phyloP scores from a whole-genome alignment of 2,113 vertebrate species.

The Xiphorhynchus elegans region DNA sequence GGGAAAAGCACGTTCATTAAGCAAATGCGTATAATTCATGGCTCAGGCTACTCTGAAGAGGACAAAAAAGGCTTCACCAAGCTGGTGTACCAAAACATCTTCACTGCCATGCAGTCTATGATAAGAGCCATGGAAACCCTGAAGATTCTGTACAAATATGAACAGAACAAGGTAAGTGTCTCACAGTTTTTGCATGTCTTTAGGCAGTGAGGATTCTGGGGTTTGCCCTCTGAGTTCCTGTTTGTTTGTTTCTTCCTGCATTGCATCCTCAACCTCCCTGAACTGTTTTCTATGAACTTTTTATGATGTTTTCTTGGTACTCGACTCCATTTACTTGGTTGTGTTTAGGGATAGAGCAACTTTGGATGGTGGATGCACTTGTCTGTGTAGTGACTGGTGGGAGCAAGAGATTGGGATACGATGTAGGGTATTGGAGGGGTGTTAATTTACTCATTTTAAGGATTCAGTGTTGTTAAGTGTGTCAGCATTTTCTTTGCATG shows the following conservation, averaged over 20 bases:
- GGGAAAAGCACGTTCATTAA: constrained; percentile 87
- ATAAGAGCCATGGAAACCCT: constrained; percentile 85
- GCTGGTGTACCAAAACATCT: constrained; percentile 87
- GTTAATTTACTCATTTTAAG: not conserved
- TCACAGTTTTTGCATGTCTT: not conserved
- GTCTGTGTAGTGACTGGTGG: not conserved
- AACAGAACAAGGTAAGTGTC: constrained; percentile 81
- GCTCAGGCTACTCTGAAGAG: constrained; percentile 84
- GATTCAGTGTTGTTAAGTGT: not conserved
- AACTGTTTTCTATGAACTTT: not conserved
- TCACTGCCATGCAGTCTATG: constrained; percentile 88
- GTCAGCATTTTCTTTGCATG: not conserved
- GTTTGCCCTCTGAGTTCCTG: not conserved
- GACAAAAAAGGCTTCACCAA: constrained; percentile 86
- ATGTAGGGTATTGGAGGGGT: not conserved
- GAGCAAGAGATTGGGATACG: not conserved
- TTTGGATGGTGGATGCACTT: not conserved
- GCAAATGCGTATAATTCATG: constrained; percentile 87
- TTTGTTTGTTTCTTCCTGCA: not conserved
- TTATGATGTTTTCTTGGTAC: not conserved
- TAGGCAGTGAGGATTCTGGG: not conserved
- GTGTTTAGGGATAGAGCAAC: not conserved
- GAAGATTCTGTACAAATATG: constrained; percentile 82
- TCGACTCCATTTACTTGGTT: not conserved
- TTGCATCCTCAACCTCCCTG: not conserved